Conservation (phyloP, 2,113 vertebrate species). For the Mustela lutreola region DNA sequence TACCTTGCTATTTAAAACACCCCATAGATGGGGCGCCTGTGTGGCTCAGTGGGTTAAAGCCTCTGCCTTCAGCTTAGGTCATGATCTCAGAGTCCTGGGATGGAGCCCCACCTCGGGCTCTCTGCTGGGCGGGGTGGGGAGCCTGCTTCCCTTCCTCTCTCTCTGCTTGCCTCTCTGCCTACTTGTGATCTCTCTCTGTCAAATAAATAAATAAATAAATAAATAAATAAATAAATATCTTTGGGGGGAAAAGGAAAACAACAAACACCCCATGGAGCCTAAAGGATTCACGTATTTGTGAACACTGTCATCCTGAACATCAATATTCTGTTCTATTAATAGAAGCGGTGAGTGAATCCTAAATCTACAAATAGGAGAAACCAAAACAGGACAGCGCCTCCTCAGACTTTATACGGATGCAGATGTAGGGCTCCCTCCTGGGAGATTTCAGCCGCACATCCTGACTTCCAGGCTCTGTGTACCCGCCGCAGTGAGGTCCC, state of each 20-base stretch:
- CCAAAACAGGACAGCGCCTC: background rate
- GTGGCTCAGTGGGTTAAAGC: too few species aligned
- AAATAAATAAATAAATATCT: too few species aligned
- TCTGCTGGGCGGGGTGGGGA: too few species aligned
- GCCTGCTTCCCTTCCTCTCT: too few species aligned
- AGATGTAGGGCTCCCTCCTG: background rate
- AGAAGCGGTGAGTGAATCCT: background rate
- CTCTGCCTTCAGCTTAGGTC: too few species aligned
- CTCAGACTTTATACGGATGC: background rate
- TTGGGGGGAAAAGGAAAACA: too few species aligned
- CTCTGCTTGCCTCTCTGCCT: too few species aligned
- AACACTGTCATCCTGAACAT: background rate
- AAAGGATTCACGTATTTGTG: background rate
- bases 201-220: too few species aligned
- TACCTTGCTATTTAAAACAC: background rate
- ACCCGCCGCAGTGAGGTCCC: accelerated
- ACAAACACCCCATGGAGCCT: accelerated
- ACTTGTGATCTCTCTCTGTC: too few species aligned
- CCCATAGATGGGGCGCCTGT: too few species aligned
- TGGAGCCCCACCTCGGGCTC: accelerated
- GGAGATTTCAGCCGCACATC: background rate
- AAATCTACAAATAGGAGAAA: background rate
- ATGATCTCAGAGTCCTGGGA: too few species aligned
- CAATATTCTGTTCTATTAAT: background rate
- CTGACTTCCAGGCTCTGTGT: background rate